phyloP scores from a whole-genome alignment of 2,113 vertebrate genomes.

The Hemiprocne comata region DNA sequence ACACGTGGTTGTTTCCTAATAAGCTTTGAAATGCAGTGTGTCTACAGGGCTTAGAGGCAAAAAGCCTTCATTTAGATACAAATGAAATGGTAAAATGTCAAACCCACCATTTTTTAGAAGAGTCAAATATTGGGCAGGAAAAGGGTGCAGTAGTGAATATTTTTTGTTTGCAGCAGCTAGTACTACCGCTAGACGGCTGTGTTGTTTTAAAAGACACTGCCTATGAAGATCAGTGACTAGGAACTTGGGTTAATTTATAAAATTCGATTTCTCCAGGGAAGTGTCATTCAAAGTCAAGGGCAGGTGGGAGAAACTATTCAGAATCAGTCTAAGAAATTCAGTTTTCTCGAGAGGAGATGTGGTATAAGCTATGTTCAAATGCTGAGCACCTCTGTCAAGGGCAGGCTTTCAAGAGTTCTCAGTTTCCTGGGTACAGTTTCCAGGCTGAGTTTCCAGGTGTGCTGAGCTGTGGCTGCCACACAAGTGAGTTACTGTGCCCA shows the following conservation, averaged over 20 bases:
- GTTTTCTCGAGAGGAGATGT: rapidly evolving
- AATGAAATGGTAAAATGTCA: not conserved
- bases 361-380: rapidly evolving
- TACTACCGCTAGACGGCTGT: not conserved
- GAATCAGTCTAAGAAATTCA: not conserved
- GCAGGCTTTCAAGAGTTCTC: not conserved
- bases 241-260: not conserved
- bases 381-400: not conserved
- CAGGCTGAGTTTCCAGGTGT: not conserved
- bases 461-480: not conserved
- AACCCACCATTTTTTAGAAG: not conserved
- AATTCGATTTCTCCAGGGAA: slow-evolving; percentile 9
- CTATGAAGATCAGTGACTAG: not conserved
- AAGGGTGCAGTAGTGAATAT: not conserved
- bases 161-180: slow-evolving; percentile 13
- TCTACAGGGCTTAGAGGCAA: not conserved
- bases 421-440: not conserved
- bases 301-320: not conserved
- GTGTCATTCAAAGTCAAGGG: not conserved
- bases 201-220: slow-evolving; percentile 8
- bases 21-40: not conserved
- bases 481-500: not conserved
- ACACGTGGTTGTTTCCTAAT: not conserved
- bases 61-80: not conserved
- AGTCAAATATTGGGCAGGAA: not conserved